A percentile compares a stretch with the other conserved stretches of the same genome.
Evolutionary conservation across 2,113 vertebrate species (phyloP).

Genomic region (Bucco capensis): DNA sequence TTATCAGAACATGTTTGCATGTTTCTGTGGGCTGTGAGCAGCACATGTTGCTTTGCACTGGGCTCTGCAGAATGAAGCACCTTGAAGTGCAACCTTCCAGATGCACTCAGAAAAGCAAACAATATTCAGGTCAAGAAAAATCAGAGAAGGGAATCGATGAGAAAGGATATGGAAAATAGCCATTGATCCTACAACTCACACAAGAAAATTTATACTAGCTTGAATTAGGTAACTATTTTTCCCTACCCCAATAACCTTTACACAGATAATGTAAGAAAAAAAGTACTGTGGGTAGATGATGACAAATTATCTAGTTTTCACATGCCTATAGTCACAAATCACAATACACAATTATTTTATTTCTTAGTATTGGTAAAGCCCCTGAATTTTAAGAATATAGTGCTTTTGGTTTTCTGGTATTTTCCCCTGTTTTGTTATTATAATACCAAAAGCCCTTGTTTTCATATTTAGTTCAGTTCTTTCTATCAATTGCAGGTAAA

Average conservation of each 20-base stretch:
- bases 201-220: not conserved
- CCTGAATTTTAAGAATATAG: not conserved
- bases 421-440: not conserved
- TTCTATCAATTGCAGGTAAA: not conserved
- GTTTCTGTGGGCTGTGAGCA: not conserved
- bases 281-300: not conserved
- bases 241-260: not conserved
- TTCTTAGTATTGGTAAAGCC: not conserved
- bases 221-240: not conserved
- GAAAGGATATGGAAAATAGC: constrained; percentile 5
- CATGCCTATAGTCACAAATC: not conserved
- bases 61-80: not conserved
- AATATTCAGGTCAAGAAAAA: not conserved
- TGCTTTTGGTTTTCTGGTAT: not conserved
- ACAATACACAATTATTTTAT: not conserved
- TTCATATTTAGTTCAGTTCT: not conserved
- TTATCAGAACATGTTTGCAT: not conserved
- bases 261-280: not conserved
- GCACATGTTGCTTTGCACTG: fast-evolving
- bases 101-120: not conserved
- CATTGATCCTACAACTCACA: constrained; percentile 20
- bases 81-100: not conserved
- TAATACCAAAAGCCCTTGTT: not conserved
- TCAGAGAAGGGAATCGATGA: not conserved
- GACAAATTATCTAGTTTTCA: not conserved